Evolutionary conservation across 2,888 invertebrate species (phyloP).

Genomic region (Escarpia spicata): DNA sequence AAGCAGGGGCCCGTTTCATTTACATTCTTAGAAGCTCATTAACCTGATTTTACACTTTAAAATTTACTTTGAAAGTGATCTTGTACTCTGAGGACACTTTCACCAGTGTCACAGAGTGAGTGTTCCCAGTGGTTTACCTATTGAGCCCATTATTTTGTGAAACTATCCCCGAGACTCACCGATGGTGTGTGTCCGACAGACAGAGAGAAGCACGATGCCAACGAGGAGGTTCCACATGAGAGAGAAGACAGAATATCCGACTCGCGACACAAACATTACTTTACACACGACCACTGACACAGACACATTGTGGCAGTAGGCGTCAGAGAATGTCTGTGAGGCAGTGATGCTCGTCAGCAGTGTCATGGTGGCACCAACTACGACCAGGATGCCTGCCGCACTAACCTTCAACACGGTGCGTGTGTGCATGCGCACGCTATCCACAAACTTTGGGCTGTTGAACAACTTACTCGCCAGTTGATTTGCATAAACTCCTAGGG

Average conservation of each 20-base stretch:
- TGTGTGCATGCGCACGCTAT: conserved; percentile 64
- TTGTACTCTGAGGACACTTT: no score
- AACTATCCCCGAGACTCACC: conserved; percentile 51
- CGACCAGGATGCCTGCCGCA: conserved; percentile 56
- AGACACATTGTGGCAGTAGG: conserved; percentile 31
- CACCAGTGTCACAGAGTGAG: no score
- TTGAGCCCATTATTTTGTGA: no score
- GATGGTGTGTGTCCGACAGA: conserved; percentile 67
- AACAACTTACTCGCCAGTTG: conserved; percentile 64
- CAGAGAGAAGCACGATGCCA: conserved; percentile 64
- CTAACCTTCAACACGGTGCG: conserved; percentile 65
- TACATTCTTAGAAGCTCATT: no score
- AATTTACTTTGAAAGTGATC: no score
- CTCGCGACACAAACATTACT: conserved; percentile 54
- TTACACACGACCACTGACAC: conserved; percentile 32
- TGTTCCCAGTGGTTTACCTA: no score
- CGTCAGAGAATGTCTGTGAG: not conserved
- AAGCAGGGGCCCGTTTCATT: no score
- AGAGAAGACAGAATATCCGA: conserved; percentile 59
- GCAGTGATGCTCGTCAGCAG: conserved; percentile 44
- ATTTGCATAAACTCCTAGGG: conserved; percentile 65
- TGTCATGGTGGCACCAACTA: conserved; percentile 52
- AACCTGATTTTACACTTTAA: no score
- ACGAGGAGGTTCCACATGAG: conserved; percentile 66
- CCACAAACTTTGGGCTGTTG: conserved; percentile 60